phyloP scores from a whole-genome alignment of 2,888 invertebrate genomes.

The Mylabris sibirica region DNA sequence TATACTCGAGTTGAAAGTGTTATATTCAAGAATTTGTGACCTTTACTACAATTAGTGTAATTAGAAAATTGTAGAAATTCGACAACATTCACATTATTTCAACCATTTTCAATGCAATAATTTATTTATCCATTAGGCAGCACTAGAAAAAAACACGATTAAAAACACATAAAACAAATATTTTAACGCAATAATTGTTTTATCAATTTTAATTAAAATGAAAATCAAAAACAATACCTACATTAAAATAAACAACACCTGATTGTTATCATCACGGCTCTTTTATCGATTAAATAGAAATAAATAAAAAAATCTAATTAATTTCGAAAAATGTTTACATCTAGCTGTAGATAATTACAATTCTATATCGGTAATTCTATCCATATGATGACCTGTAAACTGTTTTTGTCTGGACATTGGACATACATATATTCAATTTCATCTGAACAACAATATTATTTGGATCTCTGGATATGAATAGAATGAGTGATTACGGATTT shows the following conservation, averaged over 20 bases:
- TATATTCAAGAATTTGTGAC: not conserved
- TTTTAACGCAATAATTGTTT: not conserved
- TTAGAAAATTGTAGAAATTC: not conserved
- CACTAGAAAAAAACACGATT: not conserved
- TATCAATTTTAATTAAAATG: not conserved
- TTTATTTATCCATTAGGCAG: not conserved
- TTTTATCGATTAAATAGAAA: not conserved
- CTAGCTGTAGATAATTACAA: not conserved
- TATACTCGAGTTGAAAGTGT: not conserved
- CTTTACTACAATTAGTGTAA: not conserved
- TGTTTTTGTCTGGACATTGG: too few species aligned
- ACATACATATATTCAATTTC: not conserved
- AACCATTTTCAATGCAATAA: not conserved
- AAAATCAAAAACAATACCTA: not conserved
- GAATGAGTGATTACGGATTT: not conserved
- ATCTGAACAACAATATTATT: not conserved
- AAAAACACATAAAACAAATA: slow-evolving; percentile 1
- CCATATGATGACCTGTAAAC: too few species aligned
- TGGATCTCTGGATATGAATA: too few species aligned
- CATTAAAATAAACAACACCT: not conserved
- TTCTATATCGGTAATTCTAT: too few species aligned
- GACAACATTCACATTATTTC: not conserved
- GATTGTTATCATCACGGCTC: not conserved
- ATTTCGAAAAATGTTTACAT: too few species aligned
- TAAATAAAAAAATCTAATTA: not conserved